phyloP scores from a whole-genome alignment of 2,888 invertebrate genomes.

The Liposcelis brunnea region DNA sequence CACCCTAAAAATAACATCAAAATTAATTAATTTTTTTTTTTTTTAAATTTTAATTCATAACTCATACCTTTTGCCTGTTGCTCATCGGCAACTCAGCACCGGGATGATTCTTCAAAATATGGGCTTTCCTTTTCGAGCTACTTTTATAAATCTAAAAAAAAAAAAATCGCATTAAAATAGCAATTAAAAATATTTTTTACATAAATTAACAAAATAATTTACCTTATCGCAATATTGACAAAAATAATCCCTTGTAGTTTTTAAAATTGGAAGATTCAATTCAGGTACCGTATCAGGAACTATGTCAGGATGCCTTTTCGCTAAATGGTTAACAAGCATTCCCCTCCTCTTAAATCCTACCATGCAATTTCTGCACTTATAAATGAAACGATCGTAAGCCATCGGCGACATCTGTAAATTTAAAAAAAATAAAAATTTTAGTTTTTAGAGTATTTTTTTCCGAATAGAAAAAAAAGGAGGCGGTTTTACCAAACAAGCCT shows the following conservation, averaged over 20 bases:
- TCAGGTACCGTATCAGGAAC: slow-evolving; percentile 49
- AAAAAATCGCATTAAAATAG: not conserved
- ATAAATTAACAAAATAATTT: slow-evolving; percentile 10
- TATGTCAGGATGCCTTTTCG: slow-evolving; percentile 52
- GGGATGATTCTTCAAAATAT: slow-evolving; percentile 68
- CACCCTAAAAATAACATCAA: too few species aligned
- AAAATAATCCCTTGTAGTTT: slow-evolving; percentile 60
- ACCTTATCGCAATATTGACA: slow-evolving; percentile 70
- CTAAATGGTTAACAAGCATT: slow-evolving; percentile 71
- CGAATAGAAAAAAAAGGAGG: too few species aligned
- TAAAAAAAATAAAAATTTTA: not conserved
- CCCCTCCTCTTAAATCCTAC: slow-evolving; percentile 68
- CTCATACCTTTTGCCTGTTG: slow-evolving; percentile 10
- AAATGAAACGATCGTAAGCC: slow-evolving; percentile 54
- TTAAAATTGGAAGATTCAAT: slow-evolving; percentile 57
- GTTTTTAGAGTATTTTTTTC: not conserved
- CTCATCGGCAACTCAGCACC: slow-evolving; percentile 44
- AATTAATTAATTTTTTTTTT: too few species aligned
- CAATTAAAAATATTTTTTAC: slow-evolving; percentile 1
- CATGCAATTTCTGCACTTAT: slow-evolving; percentile 58
- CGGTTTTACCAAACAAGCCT: too few species aligned
- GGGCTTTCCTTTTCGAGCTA: slow-evolving; percentile 66
- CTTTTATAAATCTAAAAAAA: slow-evolving; percentile 48
- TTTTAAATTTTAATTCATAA: too few species aligned
- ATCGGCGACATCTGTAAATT: not conserved